These are phyloP conservation scores for Neelides folsomi DNA, from an alignment of 2,888 invertebrate genomes.

Conservation along the genomic window DNA sequence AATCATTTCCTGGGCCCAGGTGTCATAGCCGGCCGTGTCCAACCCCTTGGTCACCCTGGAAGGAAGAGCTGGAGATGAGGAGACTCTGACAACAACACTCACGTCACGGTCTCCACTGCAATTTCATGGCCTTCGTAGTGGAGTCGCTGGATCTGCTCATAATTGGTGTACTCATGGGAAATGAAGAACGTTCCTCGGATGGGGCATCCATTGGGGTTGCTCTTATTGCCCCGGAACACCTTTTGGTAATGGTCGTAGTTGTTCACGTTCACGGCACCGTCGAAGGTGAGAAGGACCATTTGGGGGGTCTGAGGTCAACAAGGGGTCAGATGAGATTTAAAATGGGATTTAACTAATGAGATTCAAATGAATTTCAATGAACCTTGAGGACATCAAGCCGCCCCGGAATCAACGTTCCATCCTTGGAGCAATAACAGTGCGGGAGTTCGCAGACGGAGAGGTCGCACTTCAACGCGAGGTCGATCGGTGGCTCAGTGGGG, in stretches of 20 bases:
- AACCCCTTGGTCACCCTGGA: slow-evolving; percentile 60
- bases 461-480: slow-evolving; percentile 68
- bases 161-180: slow-evolving; percentile 79
- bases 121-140: slow-evolving; percentile 82
- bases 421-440: slow-evolving; percentile 82
- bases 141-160: slow-evolving; percentile 78
- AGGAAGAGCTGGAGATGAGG: background rate
- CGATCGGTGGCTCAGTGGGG: slow-evolving; percentile 63
- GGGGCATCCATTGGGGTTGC: slow-evolving; percentile 79
- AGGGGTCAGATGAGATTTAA: background rate
- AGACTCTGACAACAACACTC: slow-evolving; percentile 38
- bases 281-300: slow-evolving; percentile 82
- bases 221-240: slow-evolving; percentile 59
- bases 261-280: slow-evolving; percentile 82
- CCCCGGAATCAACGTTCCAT: slow-evolving; percentile 76
- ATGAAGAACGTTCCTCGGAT: slow-evolving; percentile 86
- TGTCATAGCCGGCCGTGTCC: slow-evolving; percentile 79
- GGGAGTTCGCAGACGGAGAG: slow-evolving; percentile 61
- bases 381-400: slow-evolving; percentile 69
- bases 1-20: slow-evolving; percentile 88
- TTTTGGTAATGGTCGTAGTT: slow-evolving; percentile 77
- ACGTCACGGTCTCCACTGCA: slow-evolving; percentile 58
- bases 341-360: background rate
- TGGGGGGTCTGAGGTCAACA: slow-evolving; percentile 61
- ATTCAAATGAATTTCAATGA: too few species aligned